Base-by-base conservation (phyloP, 1,140 invertebrate species). In the Venustaconcha ellipsiformis region DNA sequence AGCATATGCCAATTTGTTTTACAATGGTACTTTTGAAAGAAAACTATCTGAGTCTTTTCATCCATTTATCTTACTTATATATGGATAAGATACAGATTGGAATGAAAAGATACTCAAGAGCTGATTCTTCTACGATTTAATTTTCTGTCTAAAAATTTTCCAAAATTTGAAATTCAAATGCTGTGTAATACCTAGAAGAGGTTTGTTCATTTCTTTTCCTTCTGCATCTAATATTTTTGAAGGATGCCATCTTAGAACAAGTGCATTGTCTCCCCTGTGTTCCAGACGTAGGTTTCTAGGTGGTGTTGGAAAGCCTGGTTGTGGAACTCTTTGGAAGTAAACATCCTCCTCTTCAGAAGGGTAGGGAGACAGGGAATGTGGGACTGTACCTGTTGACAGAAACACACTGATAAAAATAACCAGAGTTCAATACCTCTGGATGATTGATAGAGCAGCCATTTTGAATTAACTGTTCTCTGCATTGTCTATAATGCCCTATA, bases 281-380 rank as follows among this genome's bases (percentile, higher is more conserved):
- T 78, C 72, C 23, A 85, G 57, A 48, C 73, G 59, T 12, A 87
- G 76, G 15, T 69, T 71, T 17, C 77, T 67, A 0, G 86, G 86
- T 18, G 83, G 82, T 23, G 83, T 85, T 17, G 86, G 84, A 30
- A 81, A 79, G 14, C 85, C 85, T 17, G 73, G 76, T 57, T 78
- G 72, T 6, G 81, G 79, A 14, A 83, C 80, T n/a, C 76, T 74
- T 17, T 59, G 77, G 63, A 80, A 83, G 58, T 82, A 83, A 20
- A 62, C 26, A 23, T 83, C 82, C 58, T 82, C 83, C 57, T 82
- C 81, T 64, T 83, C 82, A 15, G 83, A 86, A 5, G 78, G 80
- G 70, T 83, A 83, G 14, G 79, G 80, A 18, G 83, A 83, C 63
- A 83, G 74, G 23, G 82, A 83, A 66, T 84, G 80, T 12, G 82